Evolutionary conservation across 2,797 vertebrate species (phyloP).

Genomic region (Cygnus olor): DNA sequence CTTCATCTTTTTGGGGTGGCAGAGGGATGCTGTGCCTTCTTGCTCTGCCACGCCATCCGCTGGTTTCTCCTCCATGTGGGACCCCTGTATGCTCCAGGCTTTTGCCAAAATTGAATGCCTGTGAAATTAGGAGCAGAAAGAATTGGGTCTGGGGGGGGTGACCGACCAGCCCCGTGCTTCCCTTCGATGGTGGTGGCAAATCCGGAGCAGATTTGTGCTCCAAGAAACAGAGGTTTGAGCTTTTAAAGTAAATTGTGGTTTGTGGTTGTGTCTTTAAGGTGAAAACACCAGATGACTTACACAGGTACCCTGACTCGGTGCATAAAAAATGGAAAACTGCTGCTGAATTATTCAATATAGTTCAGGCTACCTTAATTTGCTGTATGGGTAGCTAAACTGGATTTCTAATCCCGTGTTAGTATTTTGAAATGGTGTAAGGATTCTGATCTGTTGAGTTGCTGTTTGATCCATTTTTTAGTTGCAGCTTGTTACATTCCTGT

Average conservation of each 20-base stretch:
- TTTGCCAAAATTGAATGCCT: neutral
- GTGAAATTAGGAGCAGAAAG: neutral
- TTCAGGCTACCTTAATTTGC: neutral
- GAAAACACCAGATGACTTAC: neutral
- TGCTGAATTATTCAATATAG: neutral
- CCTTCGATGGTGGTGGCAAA: neutral
- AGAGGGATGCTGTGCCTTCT: neutral
- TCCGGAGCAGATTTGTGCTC: neutral
- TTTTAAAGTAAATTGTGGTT: neutral
- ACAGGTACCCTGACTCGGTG: neutral
- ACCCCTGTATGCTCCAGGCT: rapidly evolving
- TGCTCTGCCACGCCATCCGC: neutral
- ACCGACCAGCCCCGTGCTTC: neutral
- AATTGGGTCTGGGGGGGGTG: neutral
- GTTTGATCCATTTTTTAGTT: neutral
- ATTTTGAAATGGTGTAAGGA: neutral
- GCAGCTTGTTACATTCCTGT: neutral
- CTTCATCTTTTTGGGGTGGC: rapidly evolving
- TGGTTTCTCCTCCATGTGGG: too few species aligned
- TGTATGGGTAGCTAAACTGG: neutral
- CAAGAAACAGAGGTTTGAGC: neutral
- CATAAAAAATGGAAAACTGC: neutral
- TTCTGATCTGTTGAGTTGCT: neutral
- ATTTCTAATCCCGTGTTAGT: neutral
- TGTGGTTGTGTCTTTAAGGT: neutral